Evolutionary conservation across 1,140 invertebrate genomes (phyloP).

Genomic region (Caenorhabditis latens): DNA sequence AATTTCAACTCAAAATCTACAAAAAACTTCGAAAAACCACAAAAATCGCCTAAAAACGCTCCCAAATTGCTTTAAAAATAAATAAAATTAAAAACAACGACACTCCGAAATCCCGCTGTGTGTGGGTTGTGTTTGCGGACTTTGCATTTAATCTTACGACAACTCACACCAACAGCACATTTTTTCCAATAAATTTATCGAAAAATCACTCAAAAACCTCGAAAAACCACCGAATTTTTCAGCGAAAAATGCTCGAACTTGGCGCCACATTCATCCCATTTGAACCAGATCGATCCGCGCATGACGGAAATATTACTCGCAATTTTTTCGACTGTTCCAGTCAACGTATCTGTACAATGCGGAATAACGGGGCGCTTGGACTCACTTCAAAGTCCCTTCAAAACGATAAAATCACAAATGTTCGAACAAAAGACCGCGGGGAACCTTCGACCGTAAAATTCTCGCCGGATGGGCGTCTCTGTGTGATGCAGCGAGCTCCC

Average conservation of each 20-base stretch:
- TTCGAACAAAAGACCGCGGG: conserved; percentile 56
- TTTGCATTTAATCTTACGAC: conserved; percentile 3
- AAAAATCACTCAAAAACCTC: not conserved
- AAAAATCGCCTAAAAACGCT: too few relatives aligned
- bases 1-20: too few relatives aligned
- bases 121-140: not conserved
- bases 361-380: conserved; percentile 53
- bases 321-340: conserved; percentile 59
- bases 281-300: conserved; percentile 8
- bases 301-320: conserved; percentile 46
- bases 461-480: conserved; percentile 41
- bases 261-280: conserved; percentile 29
- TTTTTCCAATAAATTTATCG: not conserved
- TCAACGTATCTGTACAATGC: conserved; percentile 54
- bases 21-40: too few relatives aligned
- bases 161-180: not conserved
- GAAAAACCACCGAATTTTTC: not conserved
- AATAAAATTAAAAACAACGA: conserved; percentile 14
- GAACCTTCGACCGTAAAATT: conserved; percentile 53
- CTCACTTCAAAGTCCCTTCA: conserved; percentile 56
- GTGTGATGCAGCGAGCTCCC: conserved; percentile 13
- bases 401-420: conserved; percentile 13
- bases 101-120: not conserved
- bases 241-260: conserved; percentile 34
- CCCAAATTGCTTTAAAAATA: not conserved